Evolutionary conservation across 2,888 invertebrate genomes (phyloP).

Genomic region (Chymomyza fuscimana): DNA sequence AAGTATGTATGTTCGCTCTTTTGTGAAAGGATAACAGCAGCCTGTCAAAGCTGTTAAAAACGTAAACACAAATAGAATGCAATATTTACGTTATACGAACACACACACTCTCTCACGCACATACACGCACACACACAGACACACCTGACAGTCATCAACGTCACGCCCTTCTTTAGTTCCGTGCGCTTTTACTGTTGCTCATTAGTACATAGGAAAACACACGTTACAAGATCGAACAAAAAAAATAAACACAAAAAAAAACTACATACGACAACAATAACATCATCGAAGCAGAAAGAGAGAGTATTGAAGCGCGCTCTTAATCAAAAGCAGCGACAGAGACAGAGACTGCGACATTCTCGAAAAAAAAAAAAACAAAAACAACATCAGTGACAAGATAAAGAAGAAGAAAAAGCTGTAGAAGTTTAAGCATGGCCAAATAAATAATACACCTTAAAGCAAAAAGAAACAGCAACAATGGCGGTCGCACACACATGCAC

Average conservation of each 20-base stretch:
- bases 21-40: slow-evolving; percentile 52
- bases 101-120: slow-evolving; percentile 7
- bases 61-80: slow-evolving; percentile 70
- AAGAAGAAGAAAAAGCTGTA: slow-evolving; percentile 40
- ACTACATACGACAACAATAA: slow-evolving; percentile 17
- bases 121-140: slow-evolving; percentile 20
- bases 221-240: slow-evolving; percentile 58
- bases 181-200: slow-evolving; percentile 62
- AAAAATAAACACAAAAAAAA: slow-evolving; percentile 38
- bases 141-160: slow-evolving; percentile 28
- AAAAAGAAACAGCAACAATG: slow-evolving; percentile 53
- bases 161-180: slow-evolving; percentile 67
- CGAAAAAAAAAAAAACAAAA: slow-evolving; percentile 30
- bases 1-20: neutral
- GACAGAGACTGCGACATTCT: slow-evolving; percentile 6
- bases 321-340: slow-evolving; percentile 57
- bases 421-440: slow-evolving; percentile 41
- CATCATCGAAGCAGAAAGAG: slow-evolving; percentile 17
- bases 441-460: slow-evolving; percentile 58
- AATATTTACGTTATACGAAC: slow-evolving; percentile 50
- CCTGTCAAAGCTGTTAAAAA: slow-evolving; percentile 70
- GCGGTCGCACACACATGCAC: slow-evolving; percentile 15
- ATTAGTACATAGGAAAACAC: slow-evolving; percentile 48
- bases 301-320: slow-evolving; percentile 21
- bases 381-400: slow-evolving; percentile 52